phyloP scores from a whole-genome alignment of 2,797 vertebrate genomes.

The Sciurus vulgaris region DNA sequence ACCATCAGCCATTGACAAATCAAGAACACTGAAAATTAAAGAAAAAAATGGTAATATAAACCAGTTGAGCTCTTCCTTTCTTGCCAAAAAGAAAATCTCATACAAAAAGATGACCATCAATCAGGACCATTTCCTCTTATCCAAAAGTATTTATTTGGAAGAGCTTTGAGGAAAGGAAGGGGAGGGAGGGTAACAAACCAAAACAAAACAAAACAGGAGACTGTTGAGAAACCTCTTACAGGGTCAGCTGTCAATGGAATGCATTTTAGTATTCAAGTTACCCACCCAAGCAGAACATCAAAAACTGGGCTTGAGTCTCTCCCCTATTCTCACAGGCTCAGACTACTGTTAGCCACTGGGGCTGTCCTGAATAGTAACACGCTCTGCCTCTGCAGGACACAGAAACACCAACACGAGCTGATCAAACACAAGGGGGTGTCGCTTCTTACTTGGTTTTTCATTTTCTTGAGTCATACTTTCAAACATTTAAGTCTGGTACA shows the following conservation, averaged over 20 bases:
- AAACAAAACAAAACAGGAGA: conserved; percentile 74
- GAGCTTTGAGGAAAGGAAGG: conserved; percentile 72
- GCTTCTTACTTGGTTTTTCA: not conserved
- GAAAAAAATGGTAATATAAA: conserved; percentile 69
- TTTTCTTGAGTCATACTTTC: conserved; percentile 54
- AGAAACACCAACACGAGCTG: conserved; percentile 70
- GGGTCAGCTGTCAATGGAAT: conserved; percentile 89
- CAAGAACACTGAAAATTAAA: conserved; percentile 52
- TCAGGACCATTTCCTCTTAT: conserved; percentile 63
- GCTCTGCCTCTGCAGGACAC: conserved; percentile 78
- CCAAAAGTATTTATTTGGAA: conserved; percentile 77
- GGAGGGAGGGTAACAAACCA: not conserved
- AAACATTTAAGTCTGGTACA: not conserved
- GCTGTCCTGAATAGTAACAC: conserved; percentile 77
- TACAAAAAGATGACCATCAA: conserved; percentile 70
- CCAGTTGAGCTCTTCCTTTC: conserved; percentile 70
- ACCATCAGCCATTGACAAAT: conserved; percentile 64
- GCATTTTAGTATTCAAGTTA: conserved; percentile 89
- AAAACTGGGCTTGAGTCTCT: conserved; percentile 88
- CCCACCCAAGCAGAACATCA: conserved; percentile 90
- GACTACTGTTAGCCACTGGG: conserved; percentile 74
- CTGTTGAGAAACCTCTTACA: conserved; percentile 87
- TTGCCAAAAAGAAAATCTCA: conserved; percentile 76
- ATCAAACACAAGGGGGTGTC: conserved; percentile 56
- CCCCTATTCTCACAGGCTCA: conserved; percentile 84